A percentile compares a stretch with the other conserved stretches of the same genome.
phyloP scores from a whole-genome alignment of 2,113 vertebrate genomes.

The Dermatemys mawii region DNA sequence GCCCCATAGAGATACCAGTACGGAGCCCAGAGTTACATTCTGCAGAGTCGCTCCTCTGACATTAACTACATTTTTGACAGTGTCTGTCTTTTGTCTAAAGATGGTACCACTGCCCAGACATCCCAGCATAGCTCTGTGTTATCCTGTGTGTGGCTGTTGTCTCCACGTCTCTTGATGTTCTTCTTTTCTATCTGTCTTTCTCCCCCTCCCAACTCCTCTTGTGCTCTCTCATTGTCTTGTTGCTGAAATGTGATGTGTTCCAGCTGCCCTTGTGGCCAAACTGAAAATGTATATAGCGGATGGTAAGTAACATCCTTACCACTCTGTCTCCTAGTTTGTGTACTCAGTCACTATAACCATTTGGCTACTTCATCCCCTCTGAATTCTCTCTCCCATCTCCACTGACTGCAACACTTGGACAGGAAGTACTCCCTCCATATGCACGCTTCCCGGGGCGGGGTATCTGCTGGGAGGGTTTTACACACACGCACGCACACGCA shows the following conservation, averaged over 20 bases:
- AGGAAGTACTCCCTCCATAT: not conserved
- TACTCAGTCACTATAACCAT: not conserved
- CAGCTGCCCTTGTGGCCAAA: slow-evolving; percentile 82
- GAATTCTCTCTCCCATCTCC: not conserved
- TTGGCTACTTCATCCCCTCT: not conserved
- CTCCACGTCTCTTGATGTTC: slow-evolving; percentile 49
- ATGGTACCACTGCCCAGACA: not conserved
- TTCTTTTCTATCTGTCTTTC: slow-evolving; percentile 65
- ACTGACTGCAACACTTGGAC: not conserved
- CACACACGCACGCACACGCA: fast-evolving
- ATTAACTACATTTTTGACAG: not conserved
- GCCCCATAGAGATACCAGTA: not conserved
- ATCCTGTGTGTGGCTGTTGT: not conserved
- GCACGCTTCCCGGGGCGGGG: not conserved
- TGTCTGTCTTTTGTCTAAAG: not conserved
- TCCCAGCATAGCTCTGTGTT: not conserved
- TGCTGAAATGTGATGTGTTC: slow-evolving; percentile 62
- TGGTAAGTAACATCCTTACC: slow-evolving; percentile 79
- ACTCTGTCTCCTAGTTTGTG: slow-evolving; percentile 27
- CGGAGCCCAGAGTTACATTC: fast-evolving
- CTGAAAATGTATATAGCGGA: slow-evolving; percentile 79
- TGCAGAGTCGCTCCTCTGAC: not conserved
- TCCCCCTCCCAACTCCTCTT: slow-evolving; percentile 38
- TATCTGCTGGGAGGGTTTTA: not conserved
- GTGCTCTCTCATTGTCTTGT: slow-evolving; percentile 52